These are phyloP conservation scores for Baryphthengus martii DNA, from an alignment of 2,113 vertebrate genomes.

Conservation along the genomic window DNA sequence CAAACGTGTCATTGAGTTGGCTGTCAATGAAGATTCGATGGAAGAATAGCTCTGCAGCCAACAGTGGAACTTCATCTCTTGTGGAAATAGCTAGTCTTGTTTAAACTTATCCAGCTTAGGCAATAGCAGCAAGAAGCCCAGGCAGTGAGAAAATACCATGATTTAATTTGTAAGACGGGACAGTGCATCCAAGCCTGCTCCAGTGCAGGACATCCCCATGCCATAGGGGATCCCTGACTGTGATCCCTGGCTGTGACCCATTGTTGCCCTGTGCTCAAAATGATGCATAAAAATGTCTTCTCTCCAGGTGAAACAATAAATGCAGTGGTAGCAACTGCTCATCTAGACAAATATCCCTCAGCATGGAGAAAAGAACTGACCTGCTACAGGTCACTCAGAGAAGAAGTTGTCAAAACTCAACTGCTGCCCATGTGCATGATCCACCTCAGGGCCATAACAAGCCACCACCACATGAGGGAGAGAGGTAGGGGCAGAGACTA, in stretches of 20 bases:
- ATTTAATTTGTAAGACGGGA: not conserved
- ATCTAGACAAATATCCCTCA: not conserved
- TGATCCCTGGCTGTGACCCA: rapidly evolving
- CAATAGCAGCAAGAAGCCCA: not conserved
- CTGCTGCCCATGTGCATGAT: not conserved
- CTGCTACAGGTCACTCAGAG: not conserved
- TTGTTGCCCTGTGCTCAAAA: not conserved
- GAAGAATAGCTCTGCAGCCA: not conserved
- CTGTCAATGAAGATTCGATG: not conserved
- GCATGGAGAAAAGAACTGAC: not conserved
- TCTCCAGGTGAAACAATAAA: not conserved
- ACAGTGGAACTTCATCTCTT: not conserved
- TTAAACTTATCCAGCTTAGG: not conserved
- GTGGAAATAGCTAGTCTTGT: not conserved
- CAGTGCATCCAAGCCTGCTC: not conserved
- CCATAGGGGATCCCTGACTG: not conserved
- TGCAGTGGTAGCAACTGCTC: not conserved
- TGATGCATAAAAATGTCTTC: not conserved
- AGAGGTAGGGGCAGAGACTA: not conserved
- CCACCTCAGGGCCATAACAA: not conserved
- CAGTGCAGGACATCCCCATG: not conserved
- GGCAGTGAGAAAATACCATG: not conserved
- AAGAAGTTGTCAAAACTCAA: not conserved
- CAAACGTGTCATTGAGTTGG: not conserved
- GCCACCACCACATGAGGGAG: not conserved